These are phyloP conservation scores for Brachypteracias leptosomus DNA, from an alignment of 2,113 vertebrate genomes.

Conservation along the genomic window DNA sequence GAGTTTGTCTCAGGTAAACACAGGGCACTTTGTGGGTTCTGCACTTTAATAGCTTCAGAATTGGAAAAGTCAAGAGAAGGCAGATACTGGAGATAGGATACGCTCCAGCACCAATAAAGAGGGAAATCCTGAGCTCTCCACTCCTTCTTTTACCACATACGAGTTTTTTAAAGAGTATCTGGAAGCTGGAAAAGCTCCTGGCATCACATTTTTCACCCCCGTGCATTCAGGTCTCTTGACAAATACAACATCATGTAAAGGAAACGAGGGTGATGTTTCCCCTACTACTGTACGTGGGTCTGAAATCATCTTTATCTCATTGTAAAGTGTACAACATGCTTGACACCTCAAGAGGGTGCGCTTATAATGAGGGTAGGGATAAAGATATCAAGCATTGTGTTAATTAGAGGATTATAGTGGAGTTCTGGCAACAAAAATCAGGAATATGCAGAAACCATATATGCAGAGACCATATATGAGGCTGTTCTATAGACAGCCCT, in stretches of 20 bases:
- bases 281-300: not conserved
- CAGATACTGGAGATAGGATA: not conserved
- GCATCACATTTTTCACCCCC: not conserved
- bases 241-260: not conserved
- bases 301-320: conserved; percentile 28
- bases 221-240: not conserved
- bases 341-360: conserved; percentile 7
- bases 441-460: not conserved
- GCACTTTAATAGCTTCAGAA: not conserved
- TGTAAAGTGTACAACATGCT: not conserved
- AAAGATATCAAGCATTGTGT: conserved; percentile 5
- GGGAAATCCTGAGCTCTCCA: not conserved
- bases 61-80: not conserved
- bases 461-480: not conserved
- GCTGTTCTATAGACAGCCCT: not conserved
- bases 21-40: not conserved
- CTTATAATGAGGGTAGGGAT: conserved; percentile 37
- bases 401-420: conserved; percentile 33
- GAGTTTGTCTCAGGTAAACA: not conserved
- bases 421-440: not conserved
- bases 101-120: not conserved
- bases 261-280: not conserved
- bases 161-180: not conserved
- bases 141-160: not conserved
- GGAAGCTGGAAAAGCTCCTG: not conserved